phyloP scores from a whole-genome alignment of 2,797 vertebrate genomes.

The Poeciliopsis paucimaculata region DNA sequence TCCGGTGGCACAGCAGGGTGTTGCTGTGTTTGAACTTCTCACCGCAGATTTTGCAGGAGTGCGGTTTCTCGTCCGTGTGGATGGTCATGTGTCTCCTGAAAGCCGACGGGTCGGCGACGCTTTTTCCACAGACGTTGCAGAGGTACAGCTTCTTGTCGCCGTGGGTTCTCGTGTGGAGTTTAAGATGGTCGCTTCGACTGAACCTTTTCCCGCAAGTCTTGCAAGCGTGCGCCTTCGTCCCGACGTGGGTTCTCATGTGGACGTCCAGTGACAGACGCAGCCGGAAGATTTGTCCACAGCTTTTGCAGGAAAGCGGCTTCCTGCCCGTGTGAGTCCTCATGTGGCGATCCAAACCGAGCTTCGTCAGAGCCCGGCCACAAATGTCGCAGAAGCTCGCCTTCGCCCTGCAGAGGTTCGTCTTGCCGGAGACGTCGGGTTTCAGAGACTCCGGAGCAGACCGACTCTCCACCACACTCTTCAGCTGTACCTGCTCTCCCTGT shows the following conservation, averaged over 20 bases:
- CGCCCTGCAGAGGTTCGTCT: background rate
- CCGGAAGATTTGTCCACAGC: conserved; percentile 14
- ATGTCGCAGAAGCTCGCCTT: background rate
- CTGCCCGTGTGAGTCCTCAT: background rate
- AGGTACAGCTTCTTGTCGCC: conserved; percentile 16
- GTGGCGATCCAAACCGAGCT: background rate
- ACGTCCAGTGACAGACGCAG: background rate
- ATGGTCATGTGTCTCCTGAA: conserved; percentile 15
- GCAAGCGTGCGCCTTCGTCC: background rate
- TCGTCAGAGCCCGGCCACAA: background rate
- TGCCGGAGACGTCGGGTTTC: background rate
- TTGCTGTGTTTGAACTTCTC: conserved; percentile 15
- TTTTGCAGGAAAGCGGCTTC: conserved; percentile 6
- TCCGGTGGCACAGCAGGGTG: conserved; percentile 16
- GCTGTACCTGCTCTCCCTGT: conserved; percentile 10
- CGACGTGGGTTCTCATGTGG: background rate
- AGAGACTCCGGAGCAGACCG: background rate
- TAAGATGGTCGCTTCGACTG: conserved; percentile 8
- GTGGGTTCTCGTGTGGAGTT: conserved; percentile 23
- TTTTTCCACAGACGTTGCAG: conserved; percentile 26
- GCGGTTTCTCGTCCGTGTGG: conserved; percentile 5
- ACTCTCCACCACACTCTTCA: background rate
- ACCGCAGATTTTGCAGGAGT: conserved; percentile 18
- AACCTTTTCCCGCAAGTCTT: conserved; percentile 19
- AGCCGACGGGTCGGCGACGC: conserved; percentile 15